phyloP scores from a whole-genome alignment of 2,113 vertebrate genomes.

The Chloebia gouldiae region DNA sequence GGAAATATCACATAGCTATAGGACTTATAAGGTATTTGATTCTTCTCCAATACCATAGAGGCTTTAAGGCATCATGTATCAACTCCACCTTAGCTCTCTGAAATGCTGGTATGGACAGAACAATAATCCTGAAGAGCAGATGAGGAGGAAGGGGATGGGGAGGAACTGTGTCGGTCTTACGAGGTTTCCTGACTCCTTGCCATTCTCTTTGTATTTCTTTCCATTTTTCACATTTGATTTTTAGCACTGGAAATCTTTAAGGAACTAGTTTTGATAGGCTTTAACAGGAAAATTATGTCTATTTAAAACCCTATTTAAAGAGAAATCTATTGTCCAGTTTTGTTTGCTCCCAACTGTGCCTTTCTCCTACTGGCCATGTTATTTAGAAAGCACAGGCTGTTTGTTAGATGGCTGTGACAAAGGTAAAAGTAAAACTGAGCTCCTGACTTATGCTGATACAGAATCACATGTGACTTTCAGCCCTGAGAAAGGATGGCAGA shows the following conservation, averaged over 20 bases:
- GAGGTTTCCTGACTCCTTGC: not conserved
- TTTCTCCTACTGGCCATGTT: not conserved
- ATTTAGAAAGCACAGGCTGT: constrained; percentile 1
- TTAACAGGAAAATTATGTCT: not conserved
- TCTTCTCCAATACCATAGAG: constrained; percentile 62
- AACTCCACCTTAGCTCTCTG: constrained; percentile 63
- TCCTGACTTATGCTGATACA: not conserved
- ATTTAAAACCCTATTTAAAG: not conserved
- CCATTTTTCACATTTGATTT: not conserved
- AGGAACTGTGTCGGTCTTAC: not conserved
- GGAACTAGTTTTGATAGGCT: not conserved
- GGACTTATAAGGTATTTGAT: constrained; percentile 66
- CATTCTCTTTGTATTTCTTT: constrained; percentile 5
- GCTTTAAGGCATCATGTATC: constrained; percentile 63
- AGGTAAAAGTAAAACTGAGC: constrained; percentile 6
- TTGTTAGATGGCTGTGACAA: not conserved
- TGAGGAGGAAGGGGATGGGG: not conserved
- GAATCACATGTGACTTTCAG: not conserved
- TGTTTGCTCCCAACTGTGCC: not conserved
- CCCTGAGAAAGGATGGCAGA: not conserved
- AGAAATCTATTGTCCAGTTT: not conserved
- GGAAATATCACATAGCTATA: constrained; percentile 72
- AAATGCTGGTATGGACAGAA: constrained; percentile 24
- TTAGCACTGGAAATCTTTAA: not conserved
- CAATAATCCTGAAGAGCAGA: not conserved